Evolutionary conservation across 2,113 vertebrate species (phyloP).

Genomic region (Cnemophilus loriae): DNA sequence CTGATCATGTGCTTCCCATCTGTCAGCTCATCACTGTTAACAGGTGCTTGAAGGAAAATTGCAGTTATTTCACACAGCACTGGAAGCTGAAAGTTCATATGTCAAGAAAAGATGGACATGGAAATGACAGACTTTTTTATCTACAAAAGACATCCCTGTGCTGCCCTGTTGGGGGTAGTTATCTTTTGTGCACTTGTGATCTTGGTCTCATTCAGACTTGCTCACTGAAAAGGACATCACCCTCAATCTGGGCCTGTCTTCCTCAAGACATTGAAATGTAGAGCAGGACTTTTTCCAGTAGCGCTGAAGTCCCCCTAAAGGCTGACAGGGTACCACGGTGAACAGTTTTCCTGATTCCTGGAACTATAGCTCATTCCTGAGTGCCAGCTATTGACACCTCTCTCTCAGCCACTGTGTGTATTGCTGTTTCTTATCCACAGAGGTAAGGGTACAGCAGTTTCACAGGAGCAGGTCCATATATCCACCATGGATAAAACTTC

Average conservation of each 20-base stretch:
- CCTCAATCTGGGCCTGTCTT: not conserved
- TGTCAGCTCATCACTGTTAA: slow-evolving; percentile 39
- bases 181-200: not conserved
- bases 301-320: not conserved
- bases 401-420: not conserved
- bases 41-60: slow-evolving; percentile 41
- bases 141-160: not conserved
- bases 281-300: not conserved
- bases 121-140: slow-evolving; percentile 4
- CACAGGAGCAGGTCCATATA: not conserved
- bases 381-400: not conserved
- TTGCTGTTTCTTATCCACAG: not conserved
- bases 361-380: not conserved
- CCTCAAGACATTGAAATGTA: not conserved
- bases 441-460: not conserved
- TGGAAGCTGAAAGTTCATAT: slow-evolving; percentile 28
- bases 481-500: not conserved
- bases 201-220: not conserved
- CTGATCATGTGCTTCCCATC: slow-evolving; percentile 9
- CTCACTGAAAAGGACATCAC: not conserved
- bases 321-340: not conserved
- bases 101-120: slow-evolving; percentile 14
- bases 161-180: not conserved
- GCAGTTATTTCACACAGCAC: slow-evolving; percentile 12
- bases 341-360: not conserved